A percentile compares a stretch with the other conserved stretches of the same genome.
Evolutionary conservation across 1,140 invertebrate species (phyloP).

Genomic region (Halictus rubicundus): DNA sequence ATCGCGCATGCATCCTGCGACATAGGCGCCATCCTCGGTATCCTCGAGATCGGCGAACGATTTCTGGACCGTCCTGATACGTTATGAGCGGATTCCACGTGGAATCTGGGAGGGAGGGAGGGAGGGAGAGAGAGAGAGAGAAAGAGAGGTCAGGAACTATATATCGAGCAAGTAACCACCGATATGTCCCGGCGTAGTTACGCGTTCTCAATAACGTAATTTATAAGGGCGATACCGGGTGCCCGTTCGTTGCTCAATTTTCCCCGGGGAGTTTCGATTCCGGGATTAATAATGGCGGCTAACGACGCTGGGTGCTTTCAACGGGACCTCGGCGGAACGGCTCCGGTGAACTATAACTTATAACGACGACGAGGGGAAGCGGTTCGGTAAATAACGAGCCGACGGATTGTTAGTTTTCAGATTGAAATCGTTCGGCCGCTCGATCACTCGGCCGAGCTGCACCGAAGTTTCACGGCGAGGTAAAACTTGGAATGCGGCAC

Average conservation of each 20-base stretch:
- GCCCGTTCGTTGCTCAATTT: slow-evolving; percentile 15
- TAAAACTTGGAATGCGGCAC: background rate
- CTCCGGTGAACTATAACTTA: background rate
- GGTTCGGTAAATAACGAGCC: slow-evolving; percentile 13
- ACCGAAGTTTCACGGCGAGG: background rate
- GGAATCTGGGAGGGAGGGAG: too few species aligned
- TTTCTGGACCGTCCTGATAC: slow-evolving; percentile 4
- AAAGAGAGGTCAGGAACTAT: too few species aligned
- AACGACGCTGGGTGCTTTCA: background rate
- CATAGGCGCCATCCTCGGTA: slow-evolving; percentile 25
- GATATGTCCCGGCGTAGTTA: background rate
- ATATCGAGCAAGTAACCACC: background rate
- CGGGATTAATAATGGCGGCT: slow-evolving; percentile 17
- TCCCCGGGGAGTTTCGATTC: background rate
- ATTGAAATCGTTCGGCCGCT: slow-evolving; percentile 5
- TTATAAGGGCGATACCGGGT: slow-evolving; percentile 12
- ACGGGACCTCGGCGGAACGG: background rate
- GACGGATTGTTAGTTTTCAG: slow-evolving; percentile 28
- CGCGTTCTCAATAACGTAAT: background rate
- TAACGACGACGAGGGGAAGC: background rate
- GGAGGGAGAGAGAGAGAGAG: too few species aligned
- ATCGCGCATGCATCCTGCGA: slow-evolving; percentile 23
- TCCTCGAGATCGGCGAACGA: slow-evolving; percentile 19
- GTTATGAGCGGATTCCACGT: too few species aligned
- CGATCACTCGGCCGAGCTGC: background rate